Base-by-base conservation (phyloP, 2,888 invertebrate species). In the Coremacera marginata region DNA sequence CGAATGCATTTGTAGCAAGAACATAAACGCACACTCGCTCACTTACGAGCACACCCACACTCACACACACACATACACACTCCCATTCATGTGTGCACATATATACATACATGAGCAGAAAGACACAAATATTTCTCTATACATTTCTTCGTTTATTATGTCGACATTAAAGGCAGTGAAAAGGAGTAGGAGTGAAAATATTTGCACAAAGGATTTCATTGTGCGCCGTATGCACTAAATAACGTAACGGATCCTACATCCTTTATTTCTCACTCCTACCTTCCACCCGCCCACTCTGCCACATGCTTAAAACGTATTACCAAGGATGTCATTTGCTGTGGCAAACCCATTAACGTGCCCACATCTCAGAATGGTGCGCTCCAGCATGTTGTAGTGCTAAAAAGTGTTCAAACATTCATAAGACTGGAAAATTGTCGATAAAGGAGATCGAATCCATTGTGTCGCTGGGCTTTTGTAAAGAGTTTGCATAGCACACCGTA, bases 401-500 rank as follows among this genome's bases (percentile, higher is more conserved):
- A 87, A 86, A 84, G 80, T 86, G 84, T 85, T 87, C 84, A 86
- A 87, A 87, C 84, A 87, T 84, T 87, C 86, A 87, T 86, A 87
- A 84, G 85, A 82, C 85, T 80, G 80, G 78, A 82, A 84, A 84
- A 84, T 84, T 82, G 81, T 79, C 81, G 79, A 83, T 81, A 81
- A 81, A 83, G 79, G 82, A 72, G 72, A 72, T 62, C 72, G 62
- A 62, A 72, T 62, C 63, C 62, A 60, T 72, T 72, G 72, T 72
- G 72, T 27, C 22, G 72, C 27, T 25, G 72, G 60, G 19, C 25
- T 37, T 71, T 31, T 52, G 52, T 71, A 22, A 44, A 25, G 44
- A 16, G 27, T 37, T n/a, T 22, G 31, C 34, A 37, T 57, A 34
- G 11, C 65, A 7, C 60, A 19, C 57, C n/a, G 57, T 5, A 8